Base-by-base conservation (phyloP, 2,888 invertebrate genomes). In the Plemyria rubiginata region DNA sequence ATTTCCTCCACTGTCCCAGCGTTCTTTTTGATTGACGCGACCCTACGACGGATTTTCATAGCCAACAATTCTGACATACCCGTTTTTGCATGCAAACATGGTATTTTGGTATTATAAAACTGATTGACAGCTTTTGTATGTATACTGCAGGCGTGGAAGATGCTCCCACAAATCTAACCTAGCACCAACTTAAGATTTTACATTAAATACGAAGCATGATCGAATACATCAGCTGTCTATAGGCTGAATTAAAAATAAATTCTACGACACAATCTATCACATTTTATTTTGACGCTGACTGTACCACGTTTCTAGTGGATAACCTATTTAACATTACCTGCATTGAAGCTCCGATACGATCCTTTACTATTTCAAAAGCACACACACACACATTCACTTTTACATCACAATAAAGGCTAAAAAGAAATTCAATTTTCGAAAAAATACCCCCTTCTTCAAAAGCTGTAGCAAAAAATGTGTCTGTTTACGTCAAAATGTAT, bases 401-500 rank as follows among this genome's bases (percentile, higher is more conserved):
- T n/a, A 54, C 32, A 54, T 65, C 12, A 54, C 46, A 36, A 29
- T 13, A 28, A 12, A 12, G 45, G 11, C 52, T 22, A 22, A 22
- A 22, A 22, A 22, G 9, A 11, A 52, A 38, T 15, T 41, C 36
- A 28, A 28, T 43, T 22, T 6, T 9, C 8, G 43, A 15, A 29
- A 29, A 58, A 54, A 5, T 15, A 6, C 13, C 7, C 29, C 40
- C 55, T 22, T 68, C 71, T 66, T 66, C 62, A 60, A 46, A 60
- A 38, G 40, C 81, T 77, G 77, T 71, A 81, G 80, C 88, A 77
- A 82, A 80, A 84, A 82, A 85, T 84, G 81, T 85, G 92, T 89
- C 85, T 85, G 91, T 88, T 90, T 90, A 87, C 88, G 84, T 86
- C 90, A 90, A 89, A 90, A 89, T 90, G 90, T 86, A 88, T 91